Evolutionary conservation across 2,888 invertebrate species (phyloP).

Genomic region (Mythimna albipuncta): DNA sequence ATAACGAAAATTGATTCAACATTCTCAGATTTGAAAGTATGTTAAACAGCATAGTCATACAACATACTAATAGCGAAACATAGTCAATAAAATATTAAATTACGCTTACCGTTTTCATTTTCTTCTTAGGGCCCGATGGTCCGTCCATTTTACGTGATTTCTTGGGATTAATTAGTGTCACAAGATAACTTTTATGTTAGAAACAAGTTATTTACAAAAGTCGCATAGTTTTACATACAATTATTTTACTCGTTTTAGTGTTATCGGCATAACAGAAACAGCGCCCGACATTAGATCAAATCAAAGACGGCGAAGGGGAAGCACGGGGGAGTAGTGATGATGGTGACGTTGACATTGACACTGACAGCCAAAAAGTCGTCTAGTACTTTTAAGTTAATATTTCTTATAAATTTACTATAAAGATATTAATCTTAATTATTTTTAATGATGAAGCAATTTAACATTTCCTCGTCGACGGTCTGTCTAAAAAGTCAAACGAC

Average conservation of each 20-base stretch:
- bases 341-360: constrained; percentile 36
- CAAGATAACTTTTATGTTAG: constrained; percentile 28
- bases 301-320: neutral
- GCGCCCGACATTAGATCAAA: neutral
- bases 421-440: neutral
- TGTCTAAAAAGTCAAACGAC: too few species aligned
- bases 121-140: constrained; percentile 85
- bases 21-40: constrained; percentile 11
- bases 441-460: too few species aligned
- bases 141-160: constrained; percentile 76
- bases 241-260: neutral
- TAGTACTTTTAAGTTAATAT: neutral
- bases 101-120: constrained; percentile 86
- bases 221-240: constrained; percentile 19
- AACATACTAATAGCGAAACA: too few species aligned
- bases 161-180: constrained; percentile 12
- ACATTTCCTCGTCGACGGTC: too few species aligned
- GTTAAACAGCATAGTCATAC: neutral
- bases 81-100: constrained; percentile 22
- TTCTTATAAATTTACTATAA: too few species aligned
- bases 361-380: constrained; percentile 20
- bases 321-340: neutral
- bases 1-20: constrained; percentile 10
- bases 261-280: constrained; percentile 7
- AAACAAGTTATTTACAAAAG: constrained; percentile 25